Conservation (phyloP, 2,888 invertebrate genomes). For the Zhengitettix transpicula region DNA sequence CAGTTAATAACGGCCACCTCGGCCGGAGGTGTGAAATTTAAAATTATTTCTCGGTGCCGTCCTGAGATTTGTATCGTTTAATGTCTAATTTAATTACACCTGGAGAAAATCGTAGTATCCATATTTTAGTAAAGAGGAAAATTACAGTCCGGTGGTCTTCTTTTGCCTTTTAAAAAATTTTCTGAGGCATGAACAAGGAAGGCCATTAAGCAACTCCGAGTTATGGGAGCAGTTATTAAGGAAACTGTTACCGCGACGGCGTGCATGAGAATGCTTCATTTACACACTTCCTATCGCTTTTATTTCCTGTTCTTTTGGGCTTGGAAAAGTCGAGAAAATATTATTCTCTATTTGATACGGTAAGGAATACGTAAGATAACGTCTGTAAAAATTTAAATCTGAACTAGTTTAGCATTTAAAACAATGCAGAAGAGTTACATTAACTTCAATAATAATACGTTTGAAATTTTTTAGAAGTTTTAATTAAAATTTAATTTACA, state of each 20-base stretch:
- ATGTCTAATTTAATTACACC: background rate
- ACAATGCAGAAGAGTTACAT: too few relatives aligned
- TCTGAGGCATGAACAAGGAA: background rate
- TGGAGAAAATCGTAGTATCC: background rate
- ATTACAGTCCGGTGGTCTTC: background rate
- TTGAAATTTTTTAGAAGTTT: too few relatives aligned
- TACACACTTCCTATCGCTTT: background rate
- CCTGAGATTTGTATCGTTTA: background rate
- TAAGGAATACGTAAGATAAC: too few relatives aligned
- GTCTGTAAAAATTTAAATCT: too few relatives aligned
- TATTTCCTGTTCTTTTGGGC: too few relatives aligned
- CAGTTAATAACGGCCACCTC: background rate
- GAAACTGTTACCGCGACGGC: background rate
- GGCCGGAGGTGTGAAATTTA: background rate
- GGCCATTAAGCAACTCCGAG: background rate
- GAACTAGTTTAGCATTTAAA: too few relatives aligned
- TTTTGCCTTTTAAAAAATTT: background rate
- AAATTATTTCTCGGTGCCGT: background rate
- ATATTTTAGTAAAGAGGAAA: background rate
- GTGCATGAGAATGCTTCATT: background rate
- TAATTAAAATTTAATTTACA: too few relatives aligned
- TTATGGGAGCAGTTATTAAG: background rate
- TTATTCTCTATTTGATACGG: too few relatives aligned
- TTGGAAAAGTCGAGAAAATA: too few relatives aligned
- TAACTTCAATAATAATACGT: too few relatives aligned